Evolutionary conservation across 2,797 vertebrate genomes (phyloP), one percentile per base, ranked within the genome.

Genomic region (Coregonus suidteri): DNA sequence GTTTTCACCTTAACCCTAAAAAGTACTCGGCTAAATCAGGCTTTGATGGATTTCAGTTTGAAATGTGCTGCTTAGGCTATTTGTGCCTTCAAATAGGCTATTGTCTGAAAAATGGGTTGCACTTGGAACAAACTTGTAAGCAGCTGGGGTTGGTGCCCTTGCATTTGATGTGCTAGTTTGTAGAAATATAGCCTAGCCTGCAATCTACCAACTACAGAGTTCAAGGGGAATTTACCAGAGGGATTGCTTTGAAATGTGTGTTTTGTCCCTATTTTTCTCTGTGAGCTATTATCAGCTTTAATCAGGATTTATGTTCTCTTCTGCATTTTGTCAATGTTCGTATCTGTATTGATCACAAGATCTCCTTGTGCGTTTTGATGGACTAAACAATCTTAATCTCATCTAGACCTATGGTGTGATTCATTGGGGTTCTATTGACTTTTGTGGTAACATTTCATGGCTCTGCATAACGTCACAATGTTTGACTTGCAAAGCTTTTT

Each of bases 231-330:
- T 6, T 1, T 25, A 72, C 15, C 47, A 31, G 25, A 31, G 41
- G 52, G 71, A 14, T 3, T 18, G 53, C 6, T 2, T 56, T 13
- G 16, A 35, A 30, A 14, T 30, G 16, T 56, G 11, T 72, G 16
- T 18, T 35, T 73, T 86, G 88, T 86, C 80, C 81, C 79, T 73
- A 80, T 74, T 79, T 78, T 83, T 87, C 85, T 85, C 71, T 53
- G 88, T 90, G 78, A 89, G 84, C 87, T 77, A 75, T 53, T 56
- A 81, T 86, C 83, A 16, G 62, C 75, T 84, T 84, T 84, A 85
- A 87, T 91, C 79, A 83, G 25, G 1, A 47, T 70, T 20, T 20
- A 20, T 52, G 18, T 54, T 16, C 14, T 35, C 15, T 68, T 56
- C 31, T 31, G 14, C 30, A 18, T 35, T 18, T 18, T 6, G 51